Evolutionary conservation across 2,113 vertebrate species (phyloP).

Genomic region (Xenotilapia flavipinnis): DNA sequence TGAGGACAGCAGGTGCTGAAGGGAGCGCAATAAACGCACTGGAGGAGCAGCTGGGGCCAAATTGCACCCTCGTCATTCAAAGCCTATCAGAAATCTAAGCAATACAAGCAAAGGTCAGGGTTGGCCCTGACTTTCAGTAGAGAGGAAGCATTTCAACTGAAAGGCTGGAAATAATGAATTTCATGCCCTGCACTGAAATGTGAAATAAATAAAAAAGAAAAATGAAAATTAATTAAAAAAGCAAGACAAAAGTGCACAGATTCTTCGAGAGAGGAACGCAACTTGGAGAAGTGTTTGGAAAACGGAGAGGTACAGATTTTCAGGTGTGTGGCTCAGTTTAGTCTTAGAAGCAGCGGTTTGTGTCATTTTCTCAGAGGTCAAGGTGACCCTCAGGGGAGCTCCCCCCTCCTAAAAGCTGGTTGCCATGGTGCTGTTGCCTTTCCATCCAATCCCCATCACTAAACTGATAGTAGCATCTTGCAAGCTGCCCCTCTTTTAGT

Average conservation of each 20-base stretch:
- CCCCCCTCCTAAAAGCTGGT: constrained; percentile 13
- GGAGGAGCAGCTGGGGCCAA: constrained; percentile 67
- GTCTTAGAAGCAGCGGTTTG: not conserved
- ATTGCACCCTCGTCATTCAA: constrained; percentile 64
- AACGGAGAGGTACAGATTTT: not conserved
- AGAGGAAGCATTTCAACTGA: constrained; percentile 45
- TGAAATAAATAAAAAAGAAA: not conserved
- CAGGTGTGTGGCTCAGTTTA: not conserved
- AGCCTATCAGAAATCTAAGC: constrained; percentile 61
- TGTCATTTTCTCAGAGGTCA: constrained; percentile 37
- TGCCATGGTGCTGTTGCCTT: constrained; percentile 4
- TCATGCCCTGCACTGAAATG: constrained; percentile 19
- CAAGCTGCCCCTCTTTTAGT: not conserved
- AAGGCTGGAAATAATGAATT: constrained; percentile 50
- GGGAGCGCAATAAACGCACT: constrained; percentile 58
- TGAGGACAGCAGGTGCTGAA: constrained; percentile 62
- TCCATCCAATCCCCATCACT: not conserved
- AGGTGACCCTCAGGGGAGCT: constrained; percentile 13
- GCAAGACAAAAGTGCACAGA: not conserved
- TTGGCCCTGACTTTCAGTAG: constrained; percentile 38
- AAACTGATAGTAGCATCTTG: not conserved
- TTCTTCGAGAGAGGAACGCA: not conserved
- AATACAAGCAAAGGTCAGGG: constrained; percentile 63
- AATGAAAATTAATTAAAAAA: constrained; percentile 20
- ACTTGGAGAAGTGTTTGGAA: not conserved